Evolutionary conservation across 1,140 invertebrate genomes (phyloP).

Genomic region (Plutomurus gul): DNA sequence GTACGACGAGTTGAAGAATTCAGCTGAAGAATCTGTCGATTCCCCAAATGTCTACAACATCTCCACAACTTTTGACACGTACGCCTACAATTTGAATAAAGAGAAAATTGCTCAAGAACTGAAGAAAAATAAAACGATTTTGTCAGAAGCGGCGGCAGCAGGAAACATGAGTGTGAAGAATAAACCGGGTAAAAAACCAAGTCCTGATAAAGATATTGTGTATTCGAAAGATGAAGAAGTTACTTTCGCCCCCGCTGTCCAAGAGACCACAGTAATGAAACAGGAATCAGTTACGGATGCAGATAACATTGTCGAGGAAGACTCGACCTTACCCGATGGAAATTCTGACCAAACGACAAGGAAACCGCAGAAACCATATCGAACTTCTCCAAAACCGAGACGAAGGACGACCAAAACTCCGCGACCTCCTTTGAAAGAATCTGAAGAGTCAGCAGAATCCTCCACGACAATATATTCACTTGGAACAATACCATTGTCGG

Average conservation of each 20-base stretch:
- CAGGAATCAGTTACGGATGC: background rate
- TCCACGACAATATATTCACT: conserved; percentile 2
- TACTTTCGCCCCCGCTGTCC: conserved; percentile 30
- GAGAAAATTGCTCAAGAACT: background rate
- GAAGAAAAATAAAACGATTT: background rate
- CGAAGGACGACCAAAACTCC: background rate
- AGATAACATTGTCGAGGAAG: background rate
- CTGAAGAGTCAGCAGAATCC: background rate
- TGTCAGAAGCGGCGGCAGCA: background rate
- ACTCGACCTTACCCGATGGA: background rate
- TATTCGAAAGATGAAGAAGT: background rate
- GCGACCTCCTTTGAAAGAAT: background rate
- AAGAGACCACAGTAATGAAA: background rate
- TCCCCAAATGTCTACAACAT: conserved; percentile 43
- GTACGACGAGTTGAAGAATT: conserved; percentile 47
- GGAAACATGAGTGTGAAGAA: too few relatives aligned
- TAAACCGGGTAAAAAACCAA: background rate
- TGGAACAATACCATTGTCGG: background rate
- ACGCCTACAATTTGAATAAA: background rate
- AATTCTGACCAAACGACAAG: background rate
- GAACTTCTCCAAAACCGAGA: background rate
- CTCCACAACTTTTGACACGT: conserved; percentile 26
- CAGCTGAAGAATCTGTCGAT: conserved; percentile 21
- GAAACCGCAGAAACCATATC: conserved; percentile 15
- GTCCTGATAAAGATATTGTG: background rate